These are phyloP conservation scores for Diorhabda elongata DNA, from an alignment of 1,140 invertebrate species.

Conservation along the genomic window DNA sequence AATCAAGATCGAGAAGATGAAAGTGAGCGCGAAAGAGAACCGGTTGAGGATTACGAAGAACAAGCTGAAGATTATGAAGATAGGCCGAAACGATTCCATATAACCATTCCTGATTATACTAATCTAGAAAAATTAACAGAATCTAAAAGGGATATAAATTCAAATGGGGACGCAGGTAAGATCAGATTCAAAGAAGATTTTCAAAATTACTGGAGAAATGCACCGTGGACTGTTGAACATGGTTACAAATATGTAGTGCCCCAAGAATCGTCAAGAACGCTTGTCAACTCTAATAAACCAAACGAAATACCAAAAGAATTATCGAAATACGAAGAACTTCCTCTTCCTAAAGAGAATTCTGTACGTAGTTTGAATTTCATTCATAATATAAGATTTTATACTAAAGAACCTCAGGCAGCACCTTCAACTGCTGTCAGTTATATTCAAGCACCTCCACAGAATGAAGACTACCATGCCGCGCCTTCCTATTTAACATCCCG, in stretches of 20 bases:
- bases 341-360: conserved; percentile 7
- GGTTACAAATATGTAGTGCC: conserved; percentile 26
- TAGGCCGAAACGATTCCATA: conserved; percentile 15
- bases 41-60: not conserved
- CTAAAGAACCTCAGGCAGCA: conserved; percentile 1
- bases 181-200: conserved; percentile 23
- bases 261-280: not conserved
- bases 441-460: conserved; percentile 3
- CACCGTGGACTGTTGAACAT: conserved; percentile 22
- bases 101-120: conserved; percentile 12
- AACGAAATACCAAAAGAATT: conserved; percentile 8
- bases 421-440: conserved; percentile 8
- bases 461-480: not conserved
- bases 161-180: conserved; percentile 10
- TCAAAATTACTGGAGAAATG: conserved; percentile 24
- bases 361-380: conserved; percentile 14
- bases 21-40: not conserved
- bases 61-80: conserved; percentile 11
- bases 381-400: conserved; percentile 12
- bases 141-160: conserved; percentile 4
- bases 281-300: not conserved
- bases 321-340: conserved; percentile 4
- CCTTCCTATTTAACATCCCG: not conserved
- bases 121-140: not conserved
- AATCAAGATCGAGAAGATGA: not conserved